These are phyloP conservation scores for Rhabdomys dilectus DNA, from an alignment of 2,113 vertebrate species.

Conservation along the genomic window DNA sequence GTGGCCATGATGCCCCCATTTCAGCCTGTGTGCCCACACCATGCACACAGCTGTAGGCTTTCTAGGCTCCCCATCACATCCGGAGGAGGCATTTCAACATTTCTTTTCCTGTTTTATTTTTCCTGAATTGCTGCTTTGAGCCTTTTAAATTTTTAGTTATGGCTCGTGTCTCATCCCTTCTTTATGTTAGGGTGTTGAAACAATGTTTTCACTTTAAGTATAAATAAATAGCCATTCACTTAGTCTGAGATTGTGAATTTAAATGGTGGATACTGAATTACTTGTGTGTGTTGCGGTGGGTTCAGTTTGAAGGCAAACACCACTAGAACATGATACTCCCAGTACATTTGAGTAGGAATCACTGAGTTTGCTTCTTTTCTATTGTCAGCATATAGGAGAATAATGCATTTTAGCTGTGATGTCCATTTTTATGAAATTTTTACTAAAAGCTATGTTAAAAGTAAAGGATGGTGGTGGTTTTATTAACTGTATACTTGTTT, in stretches of 20 bases:
- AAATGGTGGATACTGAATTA: constrained; percentile 85
- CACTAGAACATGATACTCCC: constrained; percentile 82
- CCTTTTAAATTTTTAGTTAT: constrained; percentile 80
- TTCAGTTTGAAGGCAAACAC: constrained; percentile 77
- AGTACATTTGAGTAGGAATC: constrained; percentile 83
- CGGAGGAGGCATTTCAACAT: constrained; percentile 63
- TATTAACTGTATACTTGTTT: constrained; percentile 86
- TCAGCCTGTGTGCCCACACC: not conserved
- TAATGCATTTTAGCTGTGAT: constrained; percentile 85
- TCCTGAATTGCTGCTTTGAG: constrained; percentile 81
- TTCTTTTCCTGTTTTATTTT: constrained; percentile 35
- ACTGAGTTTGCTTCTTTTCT: constrained; percentile 80
- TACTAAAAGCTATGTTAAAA: constrained; percentile 89
- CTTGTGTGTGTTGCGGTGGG: constrained; percentile 84
- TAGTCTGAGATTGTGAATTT: constrained; percentile 82
- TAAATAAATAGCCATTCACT: constrained; percentile 81
- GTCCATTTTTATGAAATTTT: constrained; percentile 88
- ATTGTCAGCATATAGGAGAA: constrained; percentile 83
- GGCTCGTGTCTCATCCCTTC: constrained; percentile 82
- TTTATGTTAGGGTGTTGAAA: constrained; percentile 79
- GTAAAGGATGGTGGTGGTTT: constrained; percentile 89
- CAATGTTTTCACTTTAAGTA: constrained; percentile 85
- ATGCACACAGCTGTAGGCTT: constrained; percentile 22
- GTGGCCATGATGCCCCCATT: constrained; percentile 35
- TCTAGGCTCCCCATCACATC: constrained; percentile 14